Conservation (phyloP, 1,140 invertebrate species). For the Drosophila melanica region DNA sequence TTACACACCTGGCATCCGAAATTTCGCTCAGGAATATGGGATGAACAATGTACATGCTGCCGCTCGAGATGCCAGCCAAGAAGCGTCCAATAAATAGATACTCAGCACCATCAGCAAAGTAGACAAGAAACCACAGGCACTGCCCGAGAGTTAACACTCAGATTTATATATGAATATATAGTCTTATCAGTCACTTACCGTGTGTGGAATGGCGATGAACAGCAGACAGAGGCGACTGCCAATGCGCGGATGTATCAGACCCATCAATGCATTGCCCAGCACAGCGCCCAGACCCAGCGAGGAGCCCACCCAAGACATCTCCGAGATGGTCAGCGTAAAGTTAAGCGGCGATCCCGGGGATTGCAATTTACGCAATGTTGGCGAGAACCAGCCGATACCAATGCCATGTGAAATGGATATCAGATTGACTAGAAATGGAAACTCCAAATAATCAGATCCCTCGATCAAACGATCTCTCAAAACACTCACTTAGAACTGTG, state of each 20-base stretch:
- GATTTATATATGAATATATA: background rate
- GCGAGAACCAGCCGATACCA: conserved; percentile 64
- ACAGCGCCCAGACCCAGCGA: conserved; percentile 59
- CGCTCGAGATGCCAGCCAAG: conserved; percentile 77
- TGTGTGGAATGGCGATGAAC: conserved; percentile 62
- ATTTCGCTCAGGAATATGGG: conserved; percentile 77
- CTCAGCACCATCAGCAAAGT: conserved; percentile 56
- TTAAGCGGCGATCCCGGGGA: conserved; percentile 37
- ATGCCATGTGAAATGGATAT: conserved; percentile 71
- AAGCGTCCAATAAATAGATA: conserved; percentile 80
- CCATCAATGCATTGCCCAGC: conserved; percentile 62
- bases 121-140: conserved; percentile 67
- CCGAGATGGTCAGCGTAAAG: conserved; percentile 48
- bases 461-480: background rate
- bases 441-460: background rate
- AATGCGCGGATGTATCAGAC: conserved; percentile 34
- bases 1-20: conserved; percentile 72
- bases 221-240: conserved; percentile 58
- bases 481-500: conserved; percentile 63
- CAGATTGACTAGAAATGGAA: conserved; percentile 49
- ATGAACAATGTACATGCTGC: conserved; percentile 68
- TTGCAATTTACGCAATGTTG: conserved; percentile 58
- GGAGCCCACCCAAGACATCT: conserved; percentile 72
- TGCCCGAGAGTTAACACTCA: conserved; percentile 9
- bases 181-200: conserved; percentile 24